phyloP scores from a whole-genome alignment of 2,797 vertebrate species.

The Cetoscarus ocellatus region DNA sequence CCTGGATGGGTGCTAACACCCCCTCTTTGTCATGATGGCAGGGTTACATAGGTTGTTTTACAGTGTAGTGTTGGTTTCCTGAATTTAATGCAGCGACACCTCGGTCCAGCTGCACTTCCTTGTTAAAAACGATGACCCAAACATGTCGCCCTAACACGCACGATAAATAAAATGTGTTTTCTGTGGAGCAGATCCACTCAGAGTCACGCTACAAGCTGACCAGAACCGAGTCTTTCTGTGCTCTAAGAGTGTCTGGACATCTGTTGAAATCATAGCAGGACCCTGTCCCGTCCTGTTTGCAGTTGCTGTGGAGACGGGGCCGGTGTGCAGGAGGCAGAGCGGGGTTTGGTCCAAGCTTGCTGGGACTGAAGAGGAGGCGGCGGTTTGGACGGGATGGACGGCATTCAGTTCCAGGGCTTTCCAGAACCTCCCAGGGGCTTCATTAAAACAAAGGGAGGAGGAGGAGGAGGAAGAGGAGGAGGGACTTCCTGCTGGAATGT shows the following conservation, averaged over 20 bases:
- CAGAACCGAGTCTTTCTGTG: constrained; percentile 32
- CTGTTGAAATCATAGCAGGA: constrained; percentile 77
- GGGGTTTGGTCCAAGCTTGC: constrained; percentile 69
- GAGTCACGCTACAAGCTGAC: constrained; percentile 59
- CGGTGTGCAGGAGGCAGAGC: constrained; percentile 62
- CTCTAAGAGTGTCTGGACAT: constrained; percentile 59
- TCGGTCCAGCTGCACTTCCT: constrained; percentile 45
- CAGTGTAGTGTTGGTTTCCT: constrained; percentile 61
- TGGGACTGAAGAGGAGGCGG: constrained; percentile 78
- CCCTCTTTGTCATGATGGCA: constrained; percentile 81
- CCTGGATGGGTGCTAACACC: constrained; percentile 88
- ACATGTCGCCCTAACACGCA: constrained; percentile 12
- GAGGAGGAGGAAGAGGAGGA: constrained; percentile 64
- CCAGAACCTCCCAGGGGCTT: constrained; percentile 90
- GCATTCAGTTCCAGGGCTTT: constrained; percentile 92
- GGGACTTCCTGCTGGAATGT: constrained; percentile 92
- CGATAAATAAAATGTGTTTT: constrained; percentile 57
- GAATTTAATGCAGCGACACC: constrained; percentile 63
- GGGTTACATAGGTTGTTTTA: constrained; percentile 45
- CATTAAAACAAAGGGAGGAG: constrained; percentile 87
- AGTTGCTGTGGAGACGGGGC: constrained; percentile 59
- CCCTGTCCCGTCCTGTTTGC: constrained; percentile 72
- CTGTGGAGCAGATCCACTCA: constrained; percentile 48
- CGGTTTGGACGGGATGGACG: constrained; percentile 91
- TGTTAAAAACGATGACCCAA: constrained; percentile 38